Evolutionary conservation across 2,888 invertebrate species (phyloP), one percentile per base, ranked within the genome.

Genomic region (Bembecia ichneumoniformis): DNA sequence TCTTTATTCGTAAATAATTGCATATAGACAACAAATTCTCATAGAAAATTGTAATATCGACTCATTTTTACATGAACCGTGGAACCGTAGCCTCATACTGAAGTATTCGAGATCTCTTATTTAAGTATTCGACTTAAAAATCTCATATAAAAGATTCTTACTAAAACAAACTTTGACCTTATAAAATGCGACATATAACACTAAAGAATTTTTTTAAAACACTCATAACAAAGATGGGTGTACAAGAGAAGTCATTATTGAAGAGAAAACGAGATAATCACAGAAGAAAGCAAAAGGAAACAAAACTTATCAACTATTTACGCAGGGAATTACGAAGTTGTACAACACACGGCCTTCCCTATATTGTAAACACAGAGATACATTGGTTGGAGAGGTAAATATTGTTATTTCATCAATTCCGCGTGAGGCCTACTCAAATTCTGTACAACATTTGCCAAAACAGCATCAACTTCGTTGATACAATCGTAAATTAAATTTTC

Each of bases 311-410:
- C 52, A 67, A 71, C 55, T 76, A 77, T 70, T 70, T 82, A 64
- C 64, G 64, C 62, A 69, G 59, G 51, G 78, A 80, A 62, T 68
- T 82, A 58, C 56, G 55, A 59, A 74, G 57, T 65, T 76, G 69
- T 40, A 77, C 80, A 28, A 80, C 75, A 49, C 83, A 82, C 56
- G 83, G 82, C 0, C 55, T 83, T 40, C 61, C 77, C 34, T 77
- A 83, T 61, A 70, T 76, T 47, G 74, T 70, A 46, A 70, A 82
- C 55, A 58, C 60, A 43, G 63, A 74, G 16, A 64, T 79, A 65
- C 76, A 81, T 67, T 78, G 73, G 68, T 58, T 66, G 49, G 83
- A 82, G 55, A 80, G 78, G 84, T 82, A 28, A 28, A 44, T 44
- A 16, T 14, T 28, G 20, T 51, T 20, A 44, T 51, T 45, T 46